A percentile compares a stretch with the other conserved stretches of the same genome.
These are phyloP conservation scores for Leucopsar rothschildi DNA, from an alignment of 2,113 vertebrate genomes.

Conservation along the genomic window DNA sequence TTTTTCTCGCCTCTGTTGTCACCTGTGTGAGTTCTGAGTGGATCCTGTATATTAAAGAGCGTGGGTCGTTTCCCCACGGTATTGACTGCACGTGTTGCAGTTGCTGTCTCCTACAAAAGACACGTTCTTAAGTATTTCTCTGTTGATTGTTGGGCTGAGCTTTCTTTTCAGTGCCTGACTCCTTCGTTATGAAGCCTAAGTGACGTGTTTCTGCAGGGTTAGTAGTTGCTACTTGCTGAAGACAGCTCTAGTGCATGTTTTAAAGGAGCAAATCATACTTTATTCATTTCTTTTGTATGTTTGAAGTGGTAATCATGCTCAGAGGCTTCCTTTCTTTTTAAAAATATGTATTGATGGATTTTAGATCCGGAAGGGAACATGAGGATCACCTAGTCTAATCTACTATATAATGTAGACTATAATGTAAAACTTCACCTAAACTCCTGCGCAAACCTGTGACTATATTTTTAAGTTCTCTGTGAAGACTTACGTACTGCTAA, in stretches of 20 bases:
- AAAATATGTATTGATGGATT: background rate
- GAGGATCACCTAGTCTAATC: background rate
- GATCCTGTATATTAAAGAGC: background rate
- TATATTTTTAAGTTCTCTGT: background rate
- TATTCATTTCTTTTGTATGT: background rate
- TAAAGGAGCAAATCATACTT: background rate
- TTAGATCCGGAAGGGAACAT: background rate
- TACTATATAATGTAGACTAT: background rate
- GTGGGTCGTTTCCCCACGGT: background rate
- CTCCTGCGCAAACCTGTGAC: background rate
- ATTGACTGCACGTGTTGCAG: background rate
- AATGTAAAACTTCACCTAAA: background rate
- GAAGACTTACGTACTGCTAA: background rate
- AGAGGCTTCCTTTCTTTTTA: background rate
- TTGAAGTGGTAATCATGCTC: background rate
- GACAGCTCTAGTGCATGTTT: background rate
- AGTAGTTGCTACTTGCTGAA: background rate
- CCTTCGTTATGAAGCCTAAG: background rate
- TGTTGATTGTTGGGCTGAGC: background rate
- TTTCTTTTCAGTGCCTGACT: background rate
- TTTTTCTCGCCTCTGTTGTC: background rate
- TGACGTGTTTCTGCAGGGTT: background rate
- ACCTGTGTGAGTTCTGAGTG: background rate
- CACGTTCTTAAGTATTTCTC: accelerated
- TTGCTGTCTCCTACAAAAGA: background rate